Percentiles rank a stretch among this genome's conserved stretches.
Evolutionary conservation across 1,140 invertebrate genomes (phyloP).

Genomic region (Hycleus cichorii): DNA sequence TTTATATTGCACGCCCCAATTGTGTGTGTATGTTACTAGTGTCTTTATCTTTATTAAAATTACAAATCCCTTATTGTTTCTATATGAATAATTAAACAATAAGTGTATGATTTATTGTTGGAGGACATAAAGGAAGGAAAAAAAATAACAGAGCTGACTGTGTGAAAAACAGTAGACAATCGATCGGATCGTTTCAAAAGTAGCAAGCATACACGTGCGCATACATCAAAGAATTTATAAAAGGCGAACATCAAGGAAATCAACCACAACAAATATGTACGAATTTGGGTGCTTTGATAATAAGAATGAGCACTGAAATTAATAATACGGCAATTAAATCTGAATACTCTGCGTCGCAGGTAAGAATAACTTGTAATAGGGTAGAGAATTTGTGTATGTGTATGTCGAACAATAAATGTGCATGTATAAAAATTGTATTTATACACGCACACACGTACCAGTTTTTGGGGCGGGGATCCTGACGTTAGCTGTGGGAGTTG

Average conservation of each 20-base stretch:
- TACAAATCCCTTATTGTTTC: not conserved
- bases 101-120: not conserved
- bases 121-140: not conserved
- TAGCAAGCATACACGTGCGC: not conserved
- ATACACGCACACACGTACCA: constrained; percentile 4
- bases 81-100: not conserved
- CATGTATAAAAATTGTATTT: not conserved
- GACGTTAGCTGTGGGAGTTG: constrained; percentile 36
- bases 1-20: not conserved
- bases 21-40: not conserved
- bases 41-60: not conserved
- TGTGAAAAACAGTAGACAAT: not conserved
- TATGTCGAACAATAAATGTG: not conserved
- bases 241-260: not conserved
- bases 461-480: constrained; percentile 27
- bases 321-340: constrained; percentile 22
- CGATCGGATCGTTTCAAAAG: not conserved
- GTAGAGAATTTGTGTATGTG: not conserved
- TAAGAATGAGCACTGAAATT: constrained; percentile 25
- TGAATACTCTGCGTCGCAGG: constrained; percentile 26
- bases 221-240: not conserved
- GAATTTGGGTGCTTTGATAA: constrained; percentile 12
- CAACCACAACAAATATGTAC: constrained; percentile 13
- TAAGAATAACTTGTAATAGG: constrained; percentile 11
- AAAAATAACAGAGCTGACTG: no score